A percentile compares a stretch with the other conserved stretches of the same genome.
Conservation (phyloP, 2,888 invertebrate genomes). For the Prosopocoilus inquinatus region DNA sequence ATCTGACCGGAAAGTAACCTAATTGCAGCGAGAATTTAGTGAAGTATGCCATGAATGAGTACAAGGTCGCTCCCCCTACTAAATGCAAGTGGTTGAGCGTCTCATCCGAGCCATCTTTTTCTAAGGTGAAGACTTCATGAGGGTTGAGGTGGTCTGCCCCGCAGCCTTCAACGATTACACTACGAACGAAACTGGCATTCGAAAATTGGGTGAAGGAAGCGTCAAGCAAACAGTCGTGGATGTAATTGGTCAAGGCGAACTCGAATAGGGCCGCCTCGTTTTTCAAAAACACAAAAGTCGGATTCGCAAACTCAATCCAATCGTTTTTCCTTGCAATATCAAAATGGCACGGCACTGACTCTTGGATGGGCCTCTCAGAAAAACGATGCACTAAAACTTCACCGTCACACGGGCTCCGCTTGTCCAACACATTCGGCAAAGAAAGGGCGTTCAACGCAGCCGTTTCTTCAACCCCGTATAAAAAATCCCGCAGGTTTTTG, state of each 20-base stretch:
- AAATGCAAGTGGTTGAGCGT: constrained; percentile 65
- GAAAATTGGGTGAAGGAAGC: constrained; percentile 64
- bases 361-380: constrained; percentile 37
- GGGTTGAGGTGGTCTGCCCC: constrained; percentile 60
- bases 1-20: constrained; percentile 65
- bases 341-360: constrained; percentile 53
- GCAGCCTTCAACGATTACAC: constrained; percentile 72
- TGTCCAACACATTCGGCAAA: constrained; percentile 70
- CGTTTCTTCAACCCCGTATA: constrained; percentile 73
- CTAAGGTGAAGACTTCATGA: constrained; percentile 57
- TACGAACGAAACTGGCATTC: constrained; percentile 76
- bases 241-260: constrained; percentile 58
- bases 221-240: constrained; percentile 50
- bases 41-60: constrained; percentile 71
- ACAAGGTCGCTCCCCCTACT: constrained; percentile 71
- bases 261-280: constrained; percentile 73
- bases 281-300: constrained; percentile 61
- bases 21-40: constrained; percentile 64
- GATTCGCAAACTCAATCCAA: constrained; percentile 59
- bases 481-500: constrained; percentile 59
- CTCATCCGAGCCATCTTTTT: constrained; percentile 55
- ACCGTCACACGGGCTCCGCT: constrained; percentile 57
- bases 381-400: constrained; percentile 39
- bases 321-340: constrained; percentile 56
- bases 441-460: constrained; percentile 63